Conservation (phyloP, 2,888 invertebrate species). For the Tipula lateralis region DNA sequence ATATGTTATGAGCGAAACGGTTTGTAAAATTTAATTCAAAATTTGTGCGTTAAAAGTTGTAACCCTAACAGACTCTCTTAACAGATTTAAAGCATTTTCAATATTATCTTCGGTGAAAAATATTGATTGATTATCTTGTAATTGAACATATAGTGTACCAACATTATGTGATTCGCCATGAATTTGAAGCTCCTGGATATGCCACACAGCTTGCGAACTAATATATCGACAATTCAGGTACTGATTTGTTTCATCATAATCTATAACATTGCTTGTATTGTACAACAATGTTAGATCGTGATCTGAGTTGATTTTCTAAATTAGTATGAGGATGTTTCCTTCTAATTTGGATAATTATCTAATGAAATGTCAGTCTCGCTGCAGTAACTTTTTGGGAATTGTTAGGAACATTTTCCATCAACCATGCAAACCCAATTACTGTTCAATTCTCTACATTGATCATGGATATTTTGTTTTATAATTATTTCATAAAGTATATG, state of each 20-base stretch:
- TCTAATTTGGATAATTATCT: neutral
- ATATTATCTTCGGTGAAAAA: constrained; percentile 14
- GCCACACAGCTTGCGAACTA: neutral
- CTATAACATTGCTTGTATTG: neutral
- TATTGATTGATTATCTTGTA: neutral
- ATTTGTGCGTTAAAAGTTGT: too few relatives aligned
- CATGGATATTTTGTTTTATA: too few relatives aligned
- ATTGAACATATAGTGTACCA: neutral
- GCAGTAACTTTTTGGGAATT: neutral
- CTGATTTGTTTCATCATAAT: neutral
- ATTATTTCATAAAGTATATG: too few relatives aligned
- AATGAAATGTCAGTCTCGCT: neutral
- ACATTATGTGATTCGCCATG: neutral
- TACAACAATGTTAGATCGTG: neutral
- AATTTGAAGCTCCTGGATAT: neutral
- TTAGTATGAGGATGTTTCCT: neutral
- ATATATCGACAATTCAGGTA: neutral
- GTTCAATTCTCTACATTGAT: too few relatives aligned
- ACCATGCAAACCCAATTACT: too few relatives aligned
- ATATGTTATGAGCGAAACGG: neutral
- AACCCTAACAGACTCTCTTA: neutral
- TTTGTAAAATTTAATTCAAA: neutral
- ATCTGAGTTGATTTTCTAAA: too few relatives aligned
- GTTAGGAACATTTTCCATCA: neutral
- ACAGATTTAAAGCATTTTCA: neutral